A percentile compares a stretch with the other conserved stretches of the same genome.
Evolutionary conservation across 2,888 invertebrate species (phyloP).

Genomic region (Chaetogeoica ovagalla): DNA sequence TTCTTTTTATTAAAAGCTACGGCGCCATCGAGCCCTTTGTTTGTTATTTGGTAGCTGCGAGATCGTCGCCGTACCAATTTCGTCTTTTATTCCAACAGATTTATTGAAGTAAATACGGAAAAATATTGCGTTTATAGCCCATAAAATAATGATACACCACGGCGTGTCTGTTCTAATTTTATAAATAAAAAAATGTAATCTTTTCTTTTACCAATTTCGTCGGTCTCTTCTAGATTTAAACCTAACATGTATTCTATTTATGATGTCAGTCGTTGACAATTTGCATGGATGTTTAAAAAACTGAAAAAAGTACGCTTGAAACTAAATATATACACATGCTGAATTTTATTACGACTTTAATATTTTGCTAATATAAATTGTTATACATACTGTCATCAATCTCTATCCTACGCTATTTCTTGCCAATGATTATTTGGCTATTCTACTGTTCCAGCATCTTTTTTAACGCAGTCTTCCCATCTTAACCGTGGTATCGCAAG

Average conservation of each 20-base stretch:
- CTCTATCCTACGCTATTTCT: too few relatives aligned
- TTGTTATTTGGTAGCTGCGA: slow-evolving; percentile 29
- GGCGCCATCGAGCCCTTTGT: slow-evolving; percentile 29
- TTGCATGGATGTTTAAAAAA: background rate
- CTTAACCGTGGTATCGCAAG: too few relatives aligned
- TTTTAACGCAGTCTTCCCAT: too few relatives aligned
- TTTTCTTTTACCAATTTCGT: background rate
- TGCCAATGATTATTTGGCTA: too few relatives aligned
- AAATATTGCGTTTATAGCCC: slow-evolving; percentile 2
- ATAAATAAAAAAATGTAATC: background rate
- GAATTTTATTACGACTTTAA: background rate
- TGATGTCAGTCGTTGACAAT: slow-evolving; percentile 14
- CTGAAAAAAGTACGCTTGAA: too few relatives aligned
- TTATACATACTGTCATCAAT: background rate
- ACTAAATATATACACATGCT: background rate
- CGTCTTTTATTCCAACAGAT: background rate
- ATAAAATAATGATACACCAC: background rate
- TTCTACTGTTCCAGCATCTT: too few relatives aligned
- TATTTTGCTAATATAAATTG: background rate
- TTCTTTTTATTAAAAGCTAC: slow-evolving; percentile 45
- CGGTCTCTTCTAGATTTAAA: background rate
- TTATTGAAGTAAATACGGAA: background rate
- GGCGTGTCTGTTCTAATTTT: background rate
- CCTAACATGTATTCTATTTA: background rate
- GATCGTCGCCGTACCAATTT: background rate